Evolutionary conservation across 2,888 invertebrate genomes (phyloP).

Genomic region (Drosophila nigricruria): DNA sequence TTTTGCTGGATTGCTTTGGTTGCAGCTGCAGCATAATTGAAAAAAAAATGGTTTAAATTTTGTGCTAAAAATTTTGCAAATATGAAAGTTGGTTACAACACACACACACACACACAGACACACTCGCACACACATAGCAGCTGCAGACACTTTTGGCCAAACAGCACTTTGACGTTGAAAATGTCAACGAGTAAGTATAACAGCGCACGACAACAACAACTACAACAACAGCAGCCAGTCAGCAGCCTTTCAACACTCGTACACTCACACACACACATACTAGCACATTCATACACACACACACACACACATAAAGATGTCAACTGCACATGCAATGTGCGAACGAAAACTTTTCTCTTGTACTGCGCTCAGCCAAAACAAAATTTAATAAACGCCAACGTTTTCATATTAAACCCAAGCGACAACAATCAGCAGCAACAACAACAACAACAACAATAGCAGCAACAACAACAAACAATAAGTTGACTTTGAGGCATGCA

Average conservation of each 20-base stretch:
- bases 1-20: constrained; percentile 43
- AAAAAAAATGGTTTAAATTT: constrained; percentile 43
- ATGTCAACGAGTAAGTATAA: constrained; percentile 65
- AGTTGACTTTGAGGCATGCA: constrained; percentile 65
- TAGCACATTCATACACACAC: too few relatives aligned
- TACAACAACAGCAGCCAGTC: constrained; percentile 24
- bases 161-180: constrained; percentile 63
- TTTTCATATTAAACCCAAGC: constrained; percentile 69
- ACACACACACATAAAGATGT: constrained; percentile 67
- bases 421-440: constrained; percentile 49
- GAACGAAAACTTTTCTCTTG: constrained; percentile 59
- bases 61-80: constrained; percentile 50
- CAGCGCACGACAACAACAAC: constrained; percentile 35
- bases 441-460: constrained; percentile 31
- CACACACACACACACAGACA: not conserved
- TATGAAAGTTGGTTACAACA: constrained; percentile 49
- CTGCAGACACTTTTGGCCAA: constrained; percentile 61
- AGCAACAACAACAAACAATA: constrained; percentile 26
- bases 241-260: constrained; percentile 33
- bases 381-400: constrained; percentile 77
- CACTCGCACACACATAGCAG: constrained; percentile 18
- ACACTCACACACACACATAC: constrained; percentile 14
- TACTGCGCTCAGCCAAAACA: constrained; percentile 55
- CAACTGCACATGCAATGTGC: constrained; percentile 75
- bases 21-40: constrained; percentile 52